Percentiles rank a stretch among this genome's conserved stretches.
phyloP scores from a whole-genome alignment of 2,797 vertebrate species.

The Enteromius trimaculatus region DNA sequence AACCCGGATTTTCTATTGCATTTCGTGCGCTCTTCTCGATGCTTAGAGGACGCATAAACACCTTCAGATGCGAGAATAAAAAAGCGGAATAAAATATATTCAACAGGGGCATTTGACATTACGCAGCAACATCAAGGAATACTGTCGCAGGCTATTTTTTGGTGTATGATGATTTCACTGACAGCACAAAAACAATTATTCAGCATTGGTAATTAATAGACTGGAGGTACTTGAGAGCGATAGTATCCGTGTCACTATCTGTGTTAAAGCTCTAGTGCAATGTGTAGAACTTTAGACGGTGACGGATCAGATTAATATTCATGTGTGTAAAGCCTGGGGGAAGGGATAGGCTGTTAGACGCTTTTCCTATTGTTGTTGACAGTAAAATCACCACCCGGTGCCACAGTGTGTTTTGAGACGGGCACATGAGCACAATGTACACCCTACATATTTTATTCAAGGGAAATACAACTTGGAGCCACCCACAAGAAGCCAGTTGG shows the following conservation, averaged over 20 bases:
- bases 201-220: slow-evolving; percentile 30
- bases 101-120: neutral
- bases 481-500: slow-evolving; percentile 2
- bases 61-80: neutral
- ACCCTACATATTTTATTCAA: slow-evolving; percentile 16
- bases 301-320: slow-evolving; percentile 44
- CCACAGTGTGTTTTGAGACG: slow-evolving; percentile 4
- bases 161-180: slow-evolving; percentile 18
- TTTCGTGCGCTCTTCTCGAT: neutral
- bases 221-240: slow-evolving; percentile 30
- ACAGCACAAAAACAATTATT: slow-evolving; percentile 26
- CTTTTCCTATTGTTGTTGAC: slow-evolving; percentile 25
- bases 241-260: slow-evolving; percentile 31
- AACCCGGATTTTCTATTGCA: slow-evolving; percentile 26
- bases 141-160: slow-evolving; percentile 9
- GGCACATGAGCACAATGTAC: slow-evolving; percentile 9
- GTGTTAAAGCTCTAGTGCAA: slow-evolving; percentile 16
- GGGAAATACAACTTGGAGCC: slow-evolving; percentile 7
- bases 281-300: slow-evolving; percentile 19
- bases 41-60: neutral
- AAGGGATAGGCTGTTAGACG: slow-evolving; percentile 33
- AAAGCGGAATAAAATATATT: neutral
- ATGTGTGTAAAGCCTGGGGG: slow-evolving; percentile 36
- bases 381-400: slow-evolving; percentile 42
- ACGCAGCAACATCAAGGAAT: neutral